Conservation (phyloP, 2,113 vertebrate genomes). For the crab-eating macaque (Macaca fascicularis) region T2T-MFA8v1.1 NC_088377.1:108667001-108667500, state of each 20-base stretch:
- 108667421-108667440: not conserved
- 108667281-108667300: not conserved
- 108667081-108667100: not conserved
- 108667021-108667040: too few species aligned
- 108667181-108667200: not conserved
- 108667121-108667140: not conserved
- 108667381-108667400: not conserved
- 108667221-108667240: not conserved
- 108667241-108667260: not conserved
- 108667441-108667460: not conserved
- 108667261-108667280: not conserved
- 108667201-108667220: not conserved
- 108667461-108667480: not conserved
- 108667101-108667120: not conserved
- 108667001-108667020: not conserved
- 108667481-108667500: not conserved
- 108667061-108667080: not conserved
- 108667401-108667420: not conserved
- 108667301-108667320: not conserved
- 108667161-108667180: not conserved
- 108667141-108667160: not conserved
- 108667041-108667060: not conserved
- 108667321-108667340: not conserved
- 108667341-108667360: not conserved
- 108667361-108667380: not conserved